Base-by-base conservation (phyloP, 2,888 invertebrate genomes). In the Microctonus aethiopoides region DNA sequence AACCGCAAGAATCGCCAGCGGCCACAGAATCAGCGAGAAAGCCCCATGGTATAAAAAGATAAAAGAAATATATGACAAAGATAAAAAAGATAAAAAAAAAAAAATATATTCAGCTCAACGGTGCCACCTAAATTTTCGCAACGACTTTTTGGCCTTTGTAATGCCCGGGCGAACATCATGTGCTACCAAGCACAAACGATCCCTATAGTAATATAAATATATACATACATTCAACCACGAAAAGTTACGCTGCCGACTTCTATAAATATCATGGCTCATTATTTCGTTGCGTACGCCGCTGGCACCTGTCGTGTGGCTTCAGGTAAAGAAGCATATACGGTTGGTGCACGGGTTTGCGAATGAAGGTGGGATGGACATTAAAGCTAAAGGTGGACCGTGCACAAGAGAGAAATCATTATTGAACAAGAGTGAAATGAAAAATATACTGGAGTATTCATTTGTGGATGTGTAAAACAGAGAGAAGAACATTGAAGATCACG, bases 221-320 rank as follows among this genome's bases (percentile, higher is more conserved):
- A 46, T 32, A 34, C n/a, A 16, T 16, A 46, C 3, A 46, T 16
- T 29, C 29, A 29, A 29, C 13, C 22, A 20, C 20, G 13, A 36
- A 26, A 41, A 36, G 32, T 39, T 46, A 34, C 65, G 63, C 57
- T 56, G 36, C 61, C 64, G 67, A 80, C 77, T 76, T 79, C 77
- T 79, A 75, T 75, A 76, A 76, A 76, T 76, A 76, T 72, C 72
- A 72, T 59, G 68, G 79, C 77, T 80, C 80, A 83, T 83, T 84
- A 79, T 80, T 78, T 78, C 77, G 77, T 71, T 72, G 79, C 80
- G 82, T 79, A 80, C 81, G 80, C 81, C 81, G 80, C 80, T 84
- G 81, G 83, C 84, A 85, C 84, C 84, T 85, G 84, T 85, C 84
- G 85, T 84, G 83, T 81, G 83, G 83, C 84, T 83, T 79, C 78